A percentile compares a stretch with the other conserved stretches of the same genome.
These are phyloP conservation scores for Phylloscopus collybita DNA, from an alignment of 2,797 vertebrate genomes.

Conservation along the genomic window DNA sequence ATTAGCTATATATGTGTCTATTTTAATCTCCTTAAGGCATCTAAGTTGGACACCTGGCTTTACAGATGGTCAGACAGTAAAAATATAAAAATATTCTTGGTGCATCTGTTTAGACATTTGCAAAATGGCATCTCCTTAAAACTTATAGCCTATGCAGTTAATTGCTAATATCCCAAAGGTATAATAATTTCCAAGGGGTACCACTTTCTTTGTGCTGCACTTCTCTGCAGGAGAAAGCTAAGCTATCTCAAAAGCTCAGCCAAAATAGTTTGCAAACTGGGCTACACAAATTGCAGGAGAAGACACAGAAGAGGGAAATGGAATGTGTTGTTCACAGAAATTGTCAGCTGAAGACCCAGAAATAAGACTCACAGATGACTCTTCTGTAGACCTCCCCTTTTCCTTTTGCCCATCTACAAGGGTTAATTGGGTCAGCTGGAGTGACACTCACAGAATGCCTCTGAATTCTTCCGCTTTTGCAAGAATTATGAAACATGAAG, in stretches of 20 bases:
- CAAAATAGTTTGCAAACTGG: not conserved
- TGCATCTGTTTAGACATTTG: conserved; percentile 52
- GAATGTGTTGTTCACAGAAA: not conserved
- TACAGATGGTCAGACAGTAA: conserved; percentile 38
- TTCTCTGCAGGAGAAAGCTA: not conserved
- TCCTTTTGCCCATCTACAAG: not conserved
- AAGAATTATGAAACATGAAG: not conserved
- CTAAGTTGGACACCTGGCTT: conserved; percentile 38
- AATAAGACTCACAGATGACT: not conserved
- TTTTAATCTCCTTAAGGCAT: conserved; percentile 8
- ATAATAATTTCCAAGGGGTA: not conserved
- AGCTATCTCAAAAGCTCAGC: not conserved
- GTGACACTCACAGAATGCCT: not conserved
- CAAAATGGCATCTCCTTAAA: conserved; percentile 15
- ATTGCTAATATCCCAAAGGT: not conserved
- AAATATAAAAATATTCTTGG: conserved; percentile 19
- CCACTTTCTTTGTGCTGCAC: not conserved
- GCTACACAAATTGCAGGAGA: not conserved
- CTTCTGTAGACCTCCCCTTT: not conserved
- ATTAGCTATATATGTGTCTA: not conserved
- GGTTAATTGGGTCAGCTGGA: not conserved
- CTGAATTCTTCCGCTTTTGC: not conserved
- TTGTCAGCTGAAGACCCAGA: not conserved
- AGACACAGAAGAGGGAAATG: not conserved
- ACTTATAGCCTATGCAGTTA: not conserved